Evolutionary conservation across 2,113 vertebrate species (phyloP).

Genomic region (Phalacrocorax carbo): DNA sequence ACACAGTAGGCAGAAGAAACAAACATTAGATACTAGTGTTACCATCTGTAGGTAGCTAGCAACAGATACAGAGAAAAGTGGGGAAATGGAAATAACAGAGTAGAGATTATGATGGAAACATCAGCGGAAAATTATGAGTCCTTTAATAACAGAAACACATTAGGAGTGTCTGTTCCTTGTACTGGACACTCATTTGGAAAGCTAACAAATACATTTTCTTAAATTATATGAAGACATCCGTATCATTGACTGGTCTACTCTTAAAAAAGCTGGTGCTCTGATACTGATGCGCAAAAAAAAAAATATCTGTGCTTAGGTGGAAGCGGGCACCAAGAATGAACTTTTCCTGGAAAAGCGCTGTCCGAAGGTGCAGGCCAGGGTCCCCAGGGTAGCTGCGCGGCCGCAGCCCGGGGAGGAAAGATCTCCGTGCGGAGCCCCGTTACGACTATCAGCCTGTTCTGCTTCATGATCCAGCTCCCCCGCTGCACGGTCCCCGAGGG

Average conservation of each 20-base stretch:
- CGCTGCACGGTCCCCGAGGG: rapidly evolving
- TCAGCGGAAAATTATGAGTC: neutral
- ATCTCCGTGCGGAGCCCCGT: rapidly evolving
- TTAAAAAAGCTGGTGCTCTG: neutral
- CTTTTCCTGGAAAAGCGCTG: neutral
- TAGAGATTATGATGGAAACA: neutral
- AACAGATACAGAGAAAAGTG: neutral
- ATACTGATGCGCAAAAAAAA: neutral
- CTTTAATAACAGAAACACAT: neutral
- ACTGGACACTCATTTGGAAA: neutral
- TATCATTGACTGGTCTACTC: neutral
- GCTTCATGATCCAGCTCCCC: rapidly evolving
- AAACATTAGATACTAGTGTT: neutral
- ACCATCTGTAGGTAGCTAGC: neutral
- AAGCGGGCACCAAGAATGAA: rapidly evolving
- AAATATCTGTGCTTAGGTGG: neutral
- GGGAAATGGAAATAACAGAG: neutral
- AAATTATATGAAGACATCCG: neutral
- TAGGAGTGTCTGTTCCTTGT: neutral
- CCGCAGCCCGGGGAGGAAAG: rapidly evolving
- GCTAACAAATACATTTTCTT: neutral
- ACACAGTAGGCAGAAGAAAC: neutral
- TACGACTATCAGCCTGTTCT: rapidly evolving
- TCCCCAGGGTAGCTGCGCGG: rapidly evolving
- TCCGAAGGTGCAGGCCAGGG: rapidly evolving